Evolutionary conservation across 2,797 vertebrate genomes (phyloP), one percentile per base, ranked within the genome.

Genomic region (Danio kyathit): DNA sequence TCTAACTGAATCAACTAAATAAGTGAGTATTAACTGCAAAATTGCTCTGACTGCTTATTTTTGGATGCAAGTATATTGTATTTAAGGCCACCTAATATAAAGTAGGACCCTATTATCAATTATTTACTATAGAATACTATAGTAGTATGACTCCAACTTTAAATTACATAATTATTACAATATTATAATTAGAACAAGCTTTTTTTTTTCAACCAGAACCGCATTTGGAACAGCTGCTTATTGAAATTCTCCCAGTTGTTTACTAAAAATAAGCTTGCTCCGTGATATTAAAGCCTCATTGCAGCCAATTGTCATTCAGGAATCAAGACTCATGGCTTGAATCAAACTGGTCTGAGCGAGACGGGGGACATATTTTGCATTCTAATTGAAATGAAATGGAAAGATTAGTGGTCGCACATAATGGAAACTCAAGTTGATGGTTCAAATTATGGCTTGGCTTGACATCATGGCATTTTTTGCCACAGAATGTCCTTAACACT

Each of bases 371-470:
- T 85, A 87, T 88, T 87, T 86, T 85, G 57, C 29, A 60, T 87
- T 91, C 76, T 82, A 86, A 73, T 85, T 88, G 40, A 84, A 77
- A 87, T 87, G 72, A 83, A 89, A 88, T 85, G 64, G 85, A 84
- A 67, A 79, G 84, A 87, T 91, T 89, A 83, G 88, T 76, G 87
- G 88, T 90, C 85, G 40, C 76, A 81, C 89, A 87, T 89, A 86
- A 88, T 88, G 80, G 82, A 85, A 89, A 88, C 79, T 52, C 88
- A 88, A 72, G 83, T 69, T 67, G 84, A 84, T 88, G 82, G 81
- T 88, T 89, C 85, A 81, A 84, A 91, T 91, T 91, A 86, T 86
- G 90, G 89, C 87, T 91, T 91, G 89, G 88, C 88, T 72, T 61
- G 40, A 87, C 86, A 84, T 71, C 77, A 41, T 73, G 74, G 12